phyloP scores from a whole-genome alignment of 1,140 invertebrate genomes.

The Hypsibius dujardini region DNA sequence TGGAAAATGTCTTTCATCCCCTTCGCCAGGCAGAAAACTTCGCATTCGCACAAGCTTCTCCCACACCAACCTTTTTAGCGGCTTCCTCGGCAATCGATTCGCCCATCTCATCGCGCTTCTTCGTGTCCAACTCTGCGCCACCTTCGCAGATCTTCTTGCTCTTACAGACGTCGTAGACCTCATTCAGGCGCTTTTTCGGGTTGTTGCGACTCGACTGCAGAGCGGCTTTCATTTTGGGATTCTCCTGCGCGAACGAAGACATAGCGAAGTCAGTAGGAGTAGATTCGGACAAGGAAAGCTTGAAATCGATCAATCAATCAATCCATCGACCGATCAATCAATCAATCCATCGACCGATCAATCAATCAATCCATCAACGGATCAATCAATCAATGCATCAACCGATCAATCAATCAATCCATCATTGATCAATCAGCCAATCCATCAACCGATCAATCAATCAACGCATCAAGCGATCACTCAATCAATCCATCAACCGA shows the following conservation, averaged over 20 bases:
- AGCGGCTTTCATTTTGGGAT: constrained; percentile 94
- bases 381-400: too few species aligned
- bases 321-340: too few species aligned
- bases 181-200: constrained; percentile 72
- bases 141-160: constrained; percentile 95
- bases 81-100: constrained; percentile 24
- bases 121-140: constrained; percentile 79
- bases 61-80: constrained; percentile 21
- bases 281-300: constrained; percentile 15
- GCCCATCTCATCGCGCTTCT: constrained; percentile 24
- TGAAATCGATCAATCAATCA: neutral
- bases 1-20: too few species aligned
- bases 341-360: too few species aligned
- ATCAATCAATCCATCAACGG: too few species aligned
- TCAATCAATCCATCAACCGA: too few species aligned
- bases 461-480: too few species aligned
- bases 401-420: too few species aligned
- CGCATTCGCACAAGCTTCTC: neutral
- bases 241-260: constrained; percentile 42
- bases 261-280: constrained; percentile 13
- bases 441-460: too few species aligned
- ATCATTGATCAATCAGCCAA: too few species aligned
- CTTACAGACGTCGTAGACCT: constrained; percentile 96
- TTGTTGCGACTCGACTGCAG: constrained; percentile 92
- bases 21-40: too few species aligned